These are phyloP conservation scores for Brachionichthys hirsutus DNA, from an alignment of 2,113 vertebrate species.

Conservation along the genomic window DNA sequence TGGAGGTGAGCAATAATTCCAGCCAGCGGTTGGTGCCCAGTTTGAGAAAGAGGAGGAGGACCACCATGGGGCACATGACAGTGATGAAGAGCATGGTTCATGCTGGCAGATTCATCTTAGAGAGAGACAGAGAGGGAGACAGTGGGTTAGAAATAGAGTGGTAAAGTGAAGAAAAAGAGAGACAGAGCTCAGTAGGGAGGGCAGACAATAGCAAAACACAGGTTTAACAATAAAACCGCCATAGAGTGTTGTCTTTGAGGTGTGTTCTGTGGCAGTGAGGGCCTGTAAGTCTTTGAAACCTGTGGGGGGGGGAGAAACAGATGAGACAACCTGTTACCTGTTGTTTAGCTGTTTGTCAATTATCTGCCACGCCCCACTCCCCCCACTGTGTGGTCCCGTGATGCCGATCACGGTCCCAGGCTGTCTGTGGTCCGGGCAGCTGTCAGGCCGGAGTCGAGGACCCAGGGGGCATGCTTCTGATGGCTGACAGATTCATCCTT, in stretches of 20 bases:
- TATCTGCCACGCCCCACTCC: constrained; percentile 63
- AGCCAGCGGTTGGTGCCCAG: constrained; percentile 85
- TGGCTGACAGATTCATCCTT: constrained; percentile 50
- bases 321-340: constrained; percentile 59
- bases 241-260: constrained; percentile 58
- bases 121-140: constrained; percentile 3
- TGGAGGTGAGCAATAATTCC: constrained; percentile 87
- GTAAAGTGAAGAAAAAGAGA: constrained; percentile 16
- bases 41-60: constrained; percentile 85
- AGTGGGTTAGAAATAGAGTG: constrained; percentile 14
- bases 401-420: constrained; percentile 59
- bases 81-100: constrained; percentile 82
- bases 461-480: constrained; percentile 47
- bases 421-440: constrained; percentile 55
- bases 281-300: constrained; percentile 43
- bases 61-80: constrained; percentile 83
- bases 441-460: constrained; percentile 51
- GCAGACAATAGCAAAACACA: constrained; percentile 65
- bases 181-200: constrained; percentile 44
- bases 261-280: constrained; percentile 47
- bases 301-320: constrained; percentile 38
- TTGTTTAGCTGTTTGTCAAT: constrained; percentile 58
- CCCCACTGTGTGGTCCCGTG: constrained; percentile 50
- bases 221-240: constrained; percentile 70
- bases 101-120: constrained; percentile 85